phyloP scores from a whole-genome alignment of 2,113 vertebrate species.

The Chrysochloris asiatica region DNA sequence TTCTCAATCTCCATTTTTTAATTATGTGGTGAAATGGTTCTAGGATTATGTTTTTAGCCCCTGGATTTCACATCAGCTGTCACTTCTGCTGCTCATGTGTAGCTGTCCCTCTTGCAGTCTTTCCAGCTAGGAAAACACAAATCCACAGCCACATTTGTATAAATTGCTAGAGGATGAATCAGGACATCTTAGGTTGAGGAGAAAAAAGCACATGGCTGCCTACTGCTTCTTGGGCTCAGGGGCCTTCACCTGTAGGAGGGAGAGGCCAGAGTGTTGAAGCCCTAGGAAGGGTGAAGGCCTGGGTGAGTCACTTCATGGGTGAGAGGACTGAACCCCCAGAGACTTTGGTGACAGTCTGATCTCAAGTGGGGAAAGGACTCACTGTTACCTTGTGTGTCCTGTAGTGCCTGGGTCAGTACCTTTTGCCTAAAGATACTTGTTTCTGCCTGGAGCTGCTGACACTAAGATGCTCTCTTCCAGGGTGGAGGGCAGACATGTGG shows the following conservation, averaged over 20 bases:
- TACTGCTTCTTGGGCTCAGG: neutral
- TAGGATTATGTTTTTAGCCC: conserved; percentile 35
- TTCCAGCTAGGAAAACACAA: neutral
- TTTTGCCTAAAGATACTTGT: neutral
- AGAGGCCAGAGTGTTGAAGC: neutral
- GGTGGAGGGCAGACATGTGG: neutral
- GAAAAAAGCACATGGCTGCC: neutral
- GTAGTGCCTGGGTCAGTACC: neutral
- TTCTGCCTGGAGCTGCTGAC: neutral
- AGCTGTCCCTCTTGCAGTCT: neutral
- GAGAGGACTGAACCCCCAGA: neutral
- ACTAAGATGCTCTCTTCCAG: neutral
- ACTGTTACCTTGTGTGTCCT: neutral
- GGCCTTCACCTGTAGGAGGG: neutral
- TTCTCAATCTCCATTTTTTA: neutral
- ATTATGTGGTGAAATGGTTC: conserved; percentile 17
- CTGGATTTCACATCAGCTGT: conserved; percentile 26
- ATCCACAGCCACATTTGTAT: neutral
- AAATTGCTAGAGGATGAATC: neutral
- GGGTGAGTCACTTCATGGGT: neutral
- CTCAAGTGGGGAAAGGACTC: neutral
- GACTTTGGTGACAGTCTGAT: neutral
- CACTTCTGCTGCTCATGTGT: neutral
- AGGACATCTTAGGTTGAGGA: neutral
- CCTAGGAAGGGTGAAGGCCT: neutral